phyloP scores from a whole-genome alignment of 1,140 invertebrate genomes.

The Drosophila navojoa region DNA sequence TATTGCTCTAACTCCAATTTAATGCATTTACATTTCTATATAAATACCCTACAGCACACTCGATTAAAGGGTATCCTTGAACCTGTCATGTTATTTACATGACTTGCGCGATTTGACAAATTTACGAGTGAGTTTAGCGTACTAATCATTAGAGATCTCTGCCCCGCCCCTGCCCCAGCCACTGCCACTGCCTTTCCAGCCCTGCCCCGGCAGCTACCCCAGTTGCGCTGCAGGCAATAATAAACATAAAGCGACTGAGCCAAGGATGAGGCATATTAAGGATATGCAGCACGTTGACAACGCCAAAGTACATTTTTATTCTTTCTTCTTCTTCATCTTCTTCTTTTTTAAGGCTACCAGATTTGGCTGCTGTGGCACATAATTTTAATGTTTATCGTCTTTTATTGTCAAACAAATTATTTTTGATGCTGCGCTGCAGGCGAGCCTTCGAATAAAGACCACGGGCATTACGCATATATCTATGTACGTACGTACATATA shows the following conservation, averaged over 20 bases:
- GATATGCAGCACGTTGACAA: slow-evolving; percentile 53
- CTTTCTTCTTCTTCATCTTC: slow-evolving; percentile 27
- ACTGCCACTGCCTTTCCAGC: too few species aligned
- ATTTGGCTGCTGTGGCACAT: slow-evolving; percentile 56
- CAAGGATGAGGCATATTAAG: slow-evolving; percentile 35
- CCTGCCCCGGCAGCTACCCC: background rate
- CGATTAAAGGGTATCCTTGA: background rate
- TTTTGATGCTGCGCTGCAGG: slow-evolving; percentile 82
- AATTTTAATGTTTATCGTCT: slow-evolving; percentile 84
- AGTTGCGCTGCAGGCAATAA: slow-evolving; percentile 53
- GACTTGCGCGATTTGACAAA: slow-evolving; percentile 78
- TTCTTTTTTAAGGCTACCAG: slow-evolving; percentile 27
- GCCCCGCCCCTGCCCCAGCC: background rate
- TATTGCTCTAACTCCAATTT: too few species aligned
- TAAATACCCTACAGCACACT: background rate
- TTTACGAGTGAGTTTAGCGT: slow-evolving; percentile 76
- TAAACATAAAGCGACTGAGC: slow-evolving; percentile 38
- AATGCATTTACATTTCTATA: background rate
- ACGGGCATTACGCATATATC: slow-evolving; percentile 32
- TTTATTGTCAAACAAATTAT: slow-evolving; percentile 84
- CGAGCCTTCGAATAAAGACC: slow-evolving; percentile 22
- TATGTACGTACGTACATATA: slow-evolving; percentile 11
- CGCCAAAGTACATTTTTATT: slow-evolving; percentile 15
- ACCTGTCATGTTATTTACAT: slow-evolving; percentile 39
- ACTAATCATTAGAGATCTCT: slow-evolving; percentile 73